phyloP scores from a whole-genome alignment of 2,797 vertebrate genomes.

The Ciconia nigra region DNA sequence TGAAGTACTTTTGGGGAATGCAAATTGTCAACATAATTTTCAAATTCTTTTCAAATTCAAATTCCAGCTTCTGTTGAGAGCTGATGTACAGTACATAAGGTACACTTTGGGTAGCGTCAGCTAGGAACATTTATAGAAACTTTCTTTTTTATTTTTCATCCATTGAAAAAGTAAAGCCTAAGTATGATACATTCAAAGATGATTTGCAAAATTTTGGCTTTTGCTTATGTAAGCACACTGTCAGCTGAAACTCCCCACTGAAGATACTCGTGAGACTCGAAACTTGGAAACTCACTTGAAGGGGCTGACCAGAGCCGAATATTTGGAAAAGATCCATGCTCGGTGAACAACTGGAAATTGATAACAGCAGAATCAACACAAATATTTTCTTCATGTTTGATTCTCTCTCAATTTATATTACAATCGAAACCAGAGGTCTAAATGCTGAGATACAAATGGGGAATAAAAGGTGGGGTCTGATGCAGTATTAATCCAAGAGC shows the following conservation, averaged over 20 bases:
- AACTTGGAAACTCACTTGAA: background rate
- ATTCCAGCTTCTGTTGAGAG: slow-evolving; percentile 30
- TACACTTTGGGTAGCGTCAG: slow-evolving; percentile 22
- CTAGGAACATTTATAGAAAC: slow-evolving; percentile 46
- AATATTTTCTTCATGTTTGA: background rate
- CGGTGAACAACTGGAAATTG: background rate
- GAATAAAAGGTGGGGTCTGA: background rate
- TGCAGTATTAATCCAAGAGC: background rate
- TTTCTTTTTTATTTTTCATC: background rate
- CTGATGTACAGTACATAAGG: slow-evolving; percentile 25
- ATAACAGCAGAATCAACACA: background rate
- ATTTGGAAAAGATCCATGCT: background rate
- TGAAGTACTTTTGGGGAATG: slow-evolving; percentile 26
- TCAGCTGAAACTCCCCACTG: slow-evolving; percentile 8
- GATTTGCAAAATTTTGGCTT: slow-evolving; percentile 30
- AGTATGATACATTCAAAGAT: background rate
- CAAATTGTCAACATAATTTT: slow-evolving; percentile 39
- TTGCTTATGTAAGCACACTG: slow-evolving; percentile 44
- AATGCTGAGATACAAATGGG: background rate
- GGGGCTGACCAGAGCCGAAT: background rate
- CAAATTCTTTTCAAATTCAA: slow-evolving; percentile 58
- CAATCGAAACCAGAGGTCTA: background rate
- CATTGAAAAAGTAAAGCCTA: slow-evolving; percentile 23
- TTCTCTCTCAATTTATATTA: background rate
- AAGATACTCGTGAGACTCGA: background rate